Conservation (phyloP, 2,797 vertebrate species). For the Chiroxiphia lanceolata region DNA sequence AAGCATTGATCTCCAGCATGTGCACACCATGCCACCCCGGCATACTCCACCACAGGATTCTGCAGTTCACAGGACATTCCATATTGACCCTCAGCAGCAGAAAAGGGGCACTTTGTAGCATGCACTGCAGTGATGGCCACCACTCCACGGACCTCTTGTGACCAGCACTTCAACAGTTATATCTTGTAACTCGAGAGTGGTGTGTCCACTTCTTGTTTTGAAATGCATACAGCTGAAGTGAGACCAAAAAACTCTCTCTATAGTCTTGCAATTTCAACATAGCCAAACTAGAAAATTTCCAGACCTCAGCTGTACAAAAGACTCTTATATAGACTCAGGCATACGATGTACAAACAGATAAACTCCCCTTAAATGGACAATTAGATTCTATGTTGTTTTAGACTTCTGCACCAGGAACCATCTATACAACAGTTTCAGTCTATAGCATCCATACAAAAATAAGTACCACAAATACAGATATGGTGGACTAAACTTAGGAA, state of each 20-base stretch:
- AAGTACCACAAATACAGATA: background rate
- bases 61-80: fast-evolving
- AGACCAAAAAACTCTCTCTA: background rate
- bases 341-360: background rate
- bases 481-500: background rate
- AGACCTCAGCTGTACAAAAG: background rate
- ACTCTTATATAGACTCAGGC: background rate
- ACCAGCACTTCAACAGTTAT: background rate
- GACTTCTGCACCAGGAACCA: background rate
- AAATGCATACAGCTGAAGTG: background rate
- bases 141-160: too few relatives aligned
- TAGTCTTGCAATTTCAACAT: background rate
- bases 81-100: background rate
- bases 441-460: background rate
- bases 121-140: fast-evolving
- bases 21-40: fast-evolving
- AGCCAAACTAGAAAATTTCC: background rate
- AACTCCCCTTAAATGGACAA: background rate
- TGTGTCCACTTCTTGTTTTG: background rate
- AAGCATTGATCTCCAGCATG: background rate
- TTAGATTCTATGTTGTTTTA: background rate
- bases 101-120: background rate
- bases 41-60: fast-evolving
- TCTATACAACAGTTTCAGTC: background rate
- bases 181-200: background rate